Evolutionary conservation across 2,888 invertebrate genomes (phyloP).

Genomic region (Leucophenga maculata): DNA sequence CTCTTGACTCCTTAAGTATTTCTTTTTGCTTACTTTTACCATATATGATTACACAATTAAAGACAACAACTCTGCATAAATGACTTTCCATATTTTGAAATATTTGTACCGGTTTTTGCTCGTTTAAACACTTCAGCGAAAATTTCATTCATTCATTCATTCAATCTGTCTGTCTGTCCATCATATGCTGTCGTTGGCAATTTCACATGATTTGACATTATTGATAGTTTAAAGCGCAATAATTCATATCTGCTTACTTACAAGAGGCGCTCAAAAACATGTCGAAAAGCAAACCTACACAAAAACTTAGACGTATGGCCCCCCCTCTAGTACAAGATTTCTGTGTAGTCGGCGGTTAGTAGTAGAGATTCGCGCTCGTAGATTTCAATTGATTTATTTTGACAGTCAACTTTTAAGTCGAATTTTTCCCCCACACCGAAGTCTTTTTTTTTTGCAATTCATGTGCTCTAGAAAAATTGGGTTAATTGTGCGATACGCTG

Average conservation of each 20-base stretch:
- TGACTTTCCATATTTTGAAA: background rate
- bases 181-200: constrained; percentile 35
- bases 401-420: constrained; percentile 49
- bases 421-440: constrained; percentile 9
- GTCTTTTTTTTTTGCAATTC: constrained; percentile 22
- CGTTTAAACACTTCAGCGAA: background rate
- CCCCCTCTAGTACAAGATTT: too few species aligned
- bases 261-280: background rate
- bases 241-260: background rate
- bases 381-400: constrained; percentile 50
- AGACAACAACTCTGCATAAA: background rate
- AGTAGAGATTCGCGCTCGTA: background rate
- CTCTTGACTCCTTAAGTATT: constrained; percentile 56
- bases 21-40: too few species aligned
- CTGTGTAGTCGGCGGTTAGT: background rate
- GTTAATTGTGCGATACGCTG: constrained; percentile 53
- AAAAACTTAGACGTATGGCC: too few species aligned
- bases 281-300: constrained; percentile 8
- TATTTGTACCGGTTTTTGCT: background rate
- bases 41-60: background rate
- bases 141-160: constrained; percentile 26
- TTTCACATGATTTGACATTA: constrained; percentile 40
- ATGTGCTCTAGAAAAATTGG: constrained; percentile 44
- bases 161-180: too few species aligned
- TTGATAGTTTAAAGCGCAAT: background rate